phyloP scores from a whole-genome alignment of 1,140 invertebrate genomes.

The Carposina sasakii region DNA sequence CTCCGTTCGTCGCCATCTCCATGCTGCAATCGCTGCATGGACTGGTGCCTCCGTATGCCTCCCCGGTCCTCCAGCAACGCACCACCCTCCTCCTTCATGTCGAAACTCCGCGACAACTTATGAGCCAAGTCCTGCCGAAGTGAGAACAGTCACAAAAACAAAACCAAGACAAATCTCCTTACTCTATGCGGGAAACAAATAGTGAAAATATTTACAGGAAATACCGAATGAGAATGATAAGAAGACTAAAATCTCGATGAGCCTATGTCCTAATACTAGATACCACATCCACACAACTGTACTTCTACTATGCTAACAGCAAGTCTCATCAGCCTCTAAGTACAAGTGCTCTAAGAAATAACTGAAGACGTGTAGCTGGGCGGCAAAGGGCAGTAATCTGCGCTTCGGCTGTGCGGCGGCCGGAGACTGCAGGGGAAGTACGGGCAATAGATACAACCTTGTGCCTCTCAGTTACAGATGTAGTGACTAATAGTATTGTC shows the following conservation, averaged over 20 bases:
- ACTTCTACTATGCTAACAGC: slow-evolving; percentile 59
- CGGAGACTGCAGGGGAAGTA: not conserved
- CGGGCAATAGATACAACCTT: slow-evolving; percentile 38
- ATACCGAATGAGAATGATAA: not conserved
- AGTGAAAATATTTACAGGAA: not conserved
- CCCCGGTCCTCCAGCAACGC: slow-evolving; percentile 77
- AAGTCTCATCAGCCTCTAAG: slow-evolving; percentile 61
- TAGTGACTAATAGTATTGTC: slow-evolving; percentile 57
- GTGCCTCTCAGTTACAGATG: slow-evolving; percentile 65
- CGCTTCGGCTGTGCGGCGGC: slow-evolving; percentile 11
- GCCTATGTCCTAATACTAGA: slow-evolving; percentile 39
- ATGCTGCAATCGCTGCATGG: slow-evolving; percentile 79
- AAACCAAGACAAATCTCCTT: not conserved
- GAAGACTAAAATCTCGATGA: not conserved
- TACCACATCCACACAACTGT: slow-evolving; percentile 57
- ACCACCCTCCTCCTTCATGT: slow-evolving; percentile 88
- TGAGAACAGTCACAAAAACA: slow-evolving; percentile 15
- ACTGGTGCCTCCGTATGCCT: slow-evolving; percentile 77
- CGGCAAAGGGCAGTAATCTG: slow-evolving; percentile 55
- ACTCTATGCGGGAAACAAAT: not conserved
- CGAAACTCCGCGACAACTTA: slow-evolving; percentile 87
- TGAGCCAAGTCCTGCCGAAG: slow-evolving; percentile 82
- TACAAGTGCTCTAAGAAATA: slow-evolving; percentile 55
- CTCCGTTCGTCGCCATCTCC: slow-evolving; percentile 76
- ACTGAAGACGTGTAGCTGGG: slow-evolving; percentile 55